Conservation (phyloP, 2,113 vertebrate species). For the Thamnaconus septentrionalis region DNA sequence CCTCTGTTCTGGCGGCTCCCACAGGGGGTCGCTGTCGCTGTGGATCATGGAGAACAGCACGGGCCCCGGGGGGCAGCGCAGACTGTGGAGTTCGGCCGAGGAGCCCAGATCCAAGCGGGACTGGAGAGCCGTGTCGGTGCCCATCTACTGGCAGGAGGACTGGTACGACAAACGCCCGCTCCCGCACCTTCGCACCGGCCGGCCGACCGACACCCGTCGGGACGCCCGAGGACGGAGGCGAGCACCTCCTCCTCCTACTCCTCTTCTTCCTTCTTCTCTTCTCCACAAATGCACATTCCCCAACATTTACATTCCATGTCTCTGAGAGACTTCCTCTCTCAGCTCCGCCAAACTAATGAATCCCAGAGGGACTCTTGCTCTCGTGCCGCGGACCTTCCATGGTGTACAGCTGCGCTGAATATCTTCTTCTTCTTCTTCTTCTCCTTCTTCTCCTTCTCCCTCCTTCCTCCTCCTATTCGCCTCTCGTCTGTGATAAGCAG, state of each 20-base stretch:
- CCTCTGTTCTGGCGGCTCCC: slow-evolving; percentile 80
- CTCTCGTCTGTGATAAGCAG: slow-evolving; percentile 35
- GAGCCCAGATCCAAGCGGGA: slow-evolving; percentile 76
- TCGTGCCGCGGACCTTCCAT: slow-evolving; percentile 24
- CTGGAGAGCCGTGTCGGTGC: slow-evolving; percentile 83
- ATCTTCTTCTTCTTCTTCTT: slow-evolving; percentile 6
- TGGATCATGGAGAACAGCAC: slow-evolving; percentile 88
- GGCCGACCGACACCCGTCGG: too few species aligned
- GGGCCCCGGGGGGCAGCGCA: slow-evolving; percentile 79
- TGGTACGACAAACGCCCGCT: slow-evolving; percentile 76
- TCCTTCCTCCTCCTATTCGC: slow-evolving; percentile 30
- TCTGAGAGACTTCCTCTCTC: slow-evolving; percentile 38
- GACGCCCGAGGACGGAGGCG: too few species aligned
- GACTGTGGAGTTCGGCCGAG: slow-evolving; percentile 80
- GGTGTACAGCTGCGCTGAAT: slow-evolving; percentile 27
- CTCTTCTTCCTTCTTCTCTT: slow-evolving; percentile 19
- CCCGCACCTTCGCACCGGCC: too few species aligned
- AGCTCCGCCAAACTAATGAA: slow-evolving; percentile 59
- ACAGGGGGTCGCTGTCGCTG: slow-evolving; percentile 84
- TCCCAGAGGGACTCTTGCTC: slow-evolving; percentile 43
- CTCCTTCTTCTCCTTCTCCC: slow-evolving; percentile 1
- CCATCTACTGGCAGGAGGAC: slow-evolving; percentile 85
- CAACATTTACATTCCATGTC: slow-evolving; percentile 49
- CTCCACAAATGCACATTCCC: slow-evolving; percentile 46
- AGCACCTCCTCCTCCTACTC: neutral